These are phyloP conservation scores for Plumapathes pennacea DNA, from an alignment of 92 coral and sea anemone genomes.

Conservation along the genomic window DNA sequence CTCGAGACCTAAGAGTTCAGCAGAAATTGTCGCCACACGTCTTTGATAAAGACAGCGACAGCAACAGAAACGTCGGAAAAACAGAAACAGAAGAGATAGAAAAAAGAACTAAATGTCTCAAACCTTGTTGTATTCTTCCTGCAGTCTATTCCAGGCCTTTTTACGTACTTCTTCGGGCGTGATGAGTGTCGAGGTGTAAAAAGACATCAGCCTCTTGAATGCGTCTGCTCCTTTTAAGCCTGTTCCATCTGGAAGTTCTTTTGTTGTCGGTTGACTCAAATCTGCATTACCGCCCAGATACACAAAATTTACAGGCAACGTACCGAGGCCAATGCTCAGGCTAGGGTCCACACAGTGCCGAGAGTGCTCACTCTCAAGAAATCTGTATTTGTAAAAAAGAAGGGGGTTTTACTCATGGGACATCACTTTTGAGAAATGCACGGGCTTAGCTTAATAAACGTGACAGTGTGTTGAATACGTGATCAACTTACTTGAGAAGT, in stretches of 20 bases:
- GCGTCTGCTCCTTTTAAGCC: slow-evolving; percentile 41
- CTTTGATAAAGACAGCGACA: too few relatives aligned
- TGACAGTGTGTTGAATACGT: too few relatives aligned
- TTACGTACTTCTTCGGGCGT: slow-evolving; percentile 44
- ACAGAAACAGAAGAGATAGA: not conserved
- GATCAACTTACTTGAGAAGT: slow-evolving; percentile 14
- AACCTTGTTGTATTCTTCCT: slow-evolving; percentile 12
- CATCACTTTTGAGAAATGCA: too few relatives aligned
- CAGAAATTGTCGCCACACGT: too few relatives aligned
- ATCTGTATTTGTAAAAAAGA: slow-evolving; percentile 48
- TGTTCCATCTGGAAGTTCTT: slow-evolving; percentile 64
- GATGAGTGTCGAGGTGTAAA: slow-evolving; percentile 47
- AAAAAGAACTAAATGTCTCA: not conserved
- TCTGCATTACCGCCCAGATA: slow-evolving; percentile 50
- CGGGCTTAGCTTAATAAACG: too few relatives aligned
- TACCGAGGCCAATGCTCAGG: slow-evolving; percentile 72
- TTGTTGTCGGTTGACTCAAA: slow-evolving; percentile 46
- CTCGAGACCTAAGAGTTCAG: too few relatives aligned
- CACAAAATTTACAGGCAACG: slow-evolving; percentile 56
- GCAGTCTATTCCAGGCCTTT: slow-evolving; percentile 52
- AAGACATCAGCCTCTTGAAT: slow-evolving; percentile 43
- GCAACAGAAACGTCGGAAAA: too few relatives aligned
- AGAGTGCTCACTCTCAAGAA: slow-evolving; percentile 65
- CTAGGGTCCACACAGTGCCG: slow-evolving; percentile 68
- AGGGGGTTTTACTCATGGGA: too few relatives aligned